Conservation (phyloP, 1,140 invertebrate species). For the Polypedilum vanderplanki region DNA sequence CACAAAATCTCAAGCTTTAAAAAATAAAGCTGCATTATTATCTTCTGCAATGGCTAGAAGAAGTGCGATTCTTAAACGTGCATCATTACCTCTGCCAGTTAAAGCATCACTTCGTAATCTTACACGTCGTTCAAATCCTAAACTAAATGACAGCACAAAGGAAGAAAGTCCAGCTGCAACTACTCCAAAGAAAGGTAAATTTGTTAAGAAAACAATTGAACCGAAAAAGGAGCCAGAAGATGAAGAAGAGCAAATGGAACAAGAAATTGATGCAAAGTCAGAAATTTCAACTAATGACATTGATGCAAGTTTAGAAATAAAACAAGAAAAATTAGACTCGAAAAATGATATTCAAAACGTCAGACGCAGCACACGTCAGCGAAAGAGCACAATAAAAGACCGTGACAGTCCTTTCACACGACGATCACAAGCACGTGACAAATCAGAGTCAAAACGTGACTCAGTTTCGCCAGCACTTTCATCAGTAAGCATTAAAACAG, state of each 20-base stretch:
- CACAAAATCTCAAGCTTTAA: neutral
- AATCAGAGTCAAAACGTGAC: conserved; percentile 22
- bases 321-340: neutral
- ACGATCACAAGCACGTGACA: neutral
- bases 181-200: neutral
- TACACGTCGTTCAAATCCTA: neutral
- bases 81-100: neutral
- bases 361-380: neutral
- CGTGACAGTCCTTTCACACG: conserved; percentile 10
- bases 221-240: neutral
- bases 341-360: neutral
- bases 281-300: neutral
- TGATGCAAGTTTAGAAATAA: neutral
- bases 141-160: neutral
- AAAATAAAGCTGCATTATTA: neutral
- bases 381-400: conserved; percentile 15
- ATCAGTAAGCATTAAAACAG: neutral
- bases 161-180: neutral
- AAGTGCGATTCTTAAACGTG: neutral
- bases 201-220: neutral
- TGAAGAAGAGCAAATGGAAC: neutral
- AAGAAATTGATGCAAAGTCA: neutral
- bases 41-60: neutral
- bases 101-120: neutral
- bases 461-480: neutral